Evolutionary conservation across 2,113 vertebrate species (phyloP).

Genomic region (Phrynosoma blainvillii): DNA sequence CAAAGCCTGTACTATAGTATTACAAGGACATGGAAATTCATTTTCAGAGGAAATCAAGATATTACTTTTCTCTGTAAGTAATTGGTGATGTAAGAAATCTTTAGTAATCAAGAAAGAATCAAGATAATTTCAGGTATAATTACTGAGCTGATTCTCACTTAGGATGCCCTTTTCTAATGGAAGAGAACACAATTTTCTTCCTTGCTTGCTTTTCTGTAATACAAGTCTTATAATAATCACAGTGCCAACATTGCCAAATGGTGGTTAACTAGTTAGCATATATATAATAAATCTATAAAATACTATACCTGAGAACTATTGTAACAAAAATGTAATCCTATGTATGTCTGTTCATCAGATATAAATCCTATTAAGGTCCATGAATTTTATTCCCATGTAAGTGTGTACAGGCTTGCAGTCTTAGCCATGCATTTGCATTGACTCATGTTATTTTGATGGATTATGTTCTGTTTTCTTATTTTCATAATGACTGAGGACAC

Average conservation of each 20-base stretch:
- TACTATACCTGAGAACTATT: constrained; percentile 3
- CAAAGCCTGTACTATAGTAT: constrained; percentile 36
- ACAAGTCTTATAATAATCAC: not conserved
- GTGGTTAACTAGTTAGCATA: constrained; percentile 10
- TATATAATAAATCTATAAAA: constrained; percentile 9
- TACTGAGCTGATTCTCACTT: not conserved
- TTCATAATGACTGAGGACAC: not conserved
- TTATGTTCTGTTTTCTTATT: not conserved
- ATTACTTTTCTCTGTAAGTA: constrained; percentile 1
- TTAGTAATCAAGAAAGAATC: constrained; percentile 1
- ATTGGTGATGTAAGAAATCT: not conserved
- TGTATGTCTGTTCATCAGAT: not conserved
- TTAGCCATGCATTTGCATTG: not conserved
- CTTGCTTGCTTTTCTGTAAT: not conserved
- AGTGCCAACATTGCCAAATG: not conserved
- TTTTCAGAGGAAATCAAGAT: constrained; percentile 40
- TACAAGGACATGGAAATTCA: constrained; percentile 47
- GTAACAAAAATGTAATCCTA: not conserved
- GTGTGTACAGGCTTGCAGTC: not conserved
- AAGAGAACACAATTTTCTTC: no score
- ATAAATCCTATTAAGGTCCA: not conserved
- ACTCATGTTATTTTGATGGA: not conserved
- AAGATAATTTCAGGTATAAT: not conserved
- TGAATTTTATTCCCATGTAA: not conserved
- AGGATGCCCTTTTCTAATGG: not conserved